phyloP scores from a whole-genome alignment of 2,113 vertebrate species.

The Nothocercus nigrocapillus region DNA sequence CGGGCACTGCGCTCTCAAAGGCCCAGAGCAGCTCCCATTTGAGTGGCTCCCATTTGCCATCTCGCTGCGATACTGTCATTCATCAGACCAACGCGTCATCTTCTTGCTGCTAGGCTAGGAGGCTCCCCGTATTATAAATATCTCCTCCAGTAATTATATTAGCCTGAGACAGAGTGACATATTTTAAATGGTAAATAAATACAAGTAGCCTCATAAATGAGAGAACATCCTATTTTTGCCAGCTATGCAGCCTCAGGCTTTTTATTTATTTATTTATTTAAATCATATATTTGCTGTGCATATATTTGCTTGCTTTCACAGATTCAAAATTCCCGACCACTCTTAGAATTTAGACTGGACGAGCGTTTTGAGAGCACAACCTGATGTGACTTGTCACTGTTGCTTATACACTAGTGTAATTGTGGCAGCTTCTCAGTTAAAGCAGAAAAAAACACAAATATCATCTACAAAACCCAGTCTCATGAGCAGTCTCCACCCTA shows the following conservation, averaged over 20 bases:
- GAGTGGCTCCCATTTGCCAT: neutral
- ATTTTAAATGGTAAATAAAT: neutral
- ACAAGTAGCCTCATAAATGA: neutral
- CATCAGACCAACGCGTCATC: neutral
- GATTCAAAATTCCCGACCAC: neutral
- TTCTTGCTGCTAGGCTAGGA: neutral
- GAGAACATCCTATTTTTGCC: neutral
- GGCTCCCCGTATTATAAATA: neutral
- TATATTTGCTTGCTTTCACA: neutral
- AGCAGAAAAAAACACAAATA: neutral
- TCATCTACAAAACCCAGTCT: neutral
- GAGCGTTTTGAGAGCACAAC: neutral
- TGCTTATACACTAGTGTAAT: neutral
- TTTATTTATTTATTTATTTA: neutral
- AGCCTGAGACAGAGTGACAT: neutral
- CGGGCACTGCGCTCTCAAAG: neutral
- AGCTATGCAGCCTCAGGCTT: neutral
- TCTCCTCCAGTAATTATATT: neutral
- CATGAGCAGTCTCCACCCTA: neutral
- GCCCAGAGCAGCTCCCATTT: neutral
- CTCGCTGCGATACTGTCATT: neutral
- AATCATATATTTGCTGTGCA: neutral
- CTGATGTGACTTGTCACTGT: neutral
- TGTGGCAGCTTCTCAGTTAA: neutral
- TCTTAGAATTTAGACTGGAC: neutral